Percentiles rank a stretch among this genome's conserved stretches.
These are phyloP conservation scores for Drosophila yakuba DNA, from an alignment of 1,140 invertebrate genomes.

Conservation along the genomic window DNA sequence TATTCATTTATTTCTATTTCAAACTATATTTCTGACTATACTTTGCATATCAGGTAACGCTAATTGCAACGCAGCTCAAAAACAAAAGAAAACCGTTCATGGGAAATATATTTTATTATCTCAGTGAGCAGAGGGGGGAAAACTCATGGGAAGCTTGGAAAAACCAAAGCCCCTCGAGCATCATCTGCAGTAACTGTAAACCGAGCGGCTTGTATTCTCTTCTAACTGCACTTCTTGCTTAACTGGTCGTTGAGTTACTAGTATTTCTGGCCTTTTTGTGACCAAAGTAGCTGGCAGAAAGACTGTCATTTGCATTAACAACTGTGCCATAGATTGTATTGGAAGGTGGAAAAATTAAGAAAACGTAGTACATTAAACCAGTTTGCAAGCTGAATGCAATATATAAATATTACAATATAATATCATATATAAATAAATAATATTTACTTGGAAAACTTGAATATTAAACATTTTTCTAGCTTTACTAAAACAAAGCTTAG, in stretches of 20 bases:
- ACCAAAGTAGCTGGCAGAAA: constrained; percentile 19
- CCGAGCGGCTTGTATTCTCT: constrained; percentile 18
- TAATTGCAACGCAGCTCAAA: constrained; percentile 38
- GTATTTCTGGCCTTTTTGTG: constrained; percentile 12
- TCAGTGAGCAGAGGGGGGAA: constrained; percentile 6
- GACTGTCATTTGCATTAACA: constrained; percentile 36
- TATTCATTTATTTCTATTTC: constrained; percentile 53
- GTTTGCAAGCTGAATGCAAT: too few species aligned
- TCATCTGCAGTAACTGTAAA: constrained; percentile 43
- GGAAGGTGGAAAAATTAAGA: background rate
- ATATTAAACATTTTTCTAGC: too few species aligned
- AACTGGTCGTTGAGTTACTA: constrained; percentile 8
- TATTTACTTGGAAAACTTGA: too few species aligned
- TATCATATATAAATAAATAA: background rate
- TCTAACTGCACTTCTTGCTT: constrained; percentile 37
- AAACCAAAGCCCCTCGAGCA: constrained; percentile 14
- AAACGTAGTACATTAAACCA: background rate
- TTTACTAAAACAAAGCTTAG: too few species aligned
- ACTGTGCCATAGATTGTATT: constrained; percentile 22
- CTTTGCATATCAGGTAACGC: constrained; percentile 50
- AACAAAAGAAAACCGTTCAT: constrained; percentile 60
- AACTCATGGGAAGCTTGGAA: constrained; percentile 35
- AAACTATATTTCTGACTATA: constrained; percentile 8
- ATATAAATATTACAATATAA: too few species aligned
- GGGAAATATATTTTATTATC: constrained; percentile 64